Percentiles rank a stretch among this genome's conserved stretches.
phyloP scores from a whole-genome alignment of 2,113 vertebrate genomes.

The Accipiter cooperii region DNA sequence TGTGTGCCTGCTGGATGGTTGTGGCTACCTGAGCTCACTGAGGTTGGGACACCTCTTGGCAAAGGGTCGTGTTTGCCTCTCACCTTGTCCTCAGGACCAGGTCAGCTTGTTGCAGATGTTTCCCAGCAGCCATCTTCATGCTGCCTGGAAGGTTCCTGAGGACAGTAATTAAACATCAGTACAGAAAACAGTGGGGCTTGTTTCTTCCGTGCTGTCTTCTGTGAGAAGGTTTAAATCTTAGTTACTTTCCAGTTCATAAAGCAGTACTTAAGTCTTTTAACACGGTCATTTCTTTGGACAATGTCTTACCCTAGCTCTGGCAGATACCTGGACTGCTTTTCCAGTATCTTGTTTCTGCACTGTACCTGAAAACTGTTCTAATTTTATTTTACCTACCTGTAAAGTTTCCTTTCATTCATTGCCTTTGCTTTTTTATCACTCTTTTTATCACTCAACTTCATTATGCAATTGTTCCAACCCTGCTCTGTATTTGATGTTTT shows the following conservation, averaged over 20 bases:
- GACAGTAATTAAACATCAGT: neutral
- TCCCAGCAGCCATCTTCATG: neutral
- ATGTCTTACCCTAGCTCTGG: neutral
- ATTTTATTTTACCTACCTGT: neutral
- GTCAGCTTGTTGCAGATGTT: neutral
- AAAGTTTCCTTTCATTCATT: neutral
- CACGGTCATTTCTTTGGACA: neutral
- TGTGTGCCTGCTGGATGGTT: neutral
- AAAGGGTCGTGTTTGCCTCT: neutral
- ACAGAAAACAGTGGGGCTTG: neutral
- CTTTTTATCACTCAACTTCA: constrained; percentile 15
- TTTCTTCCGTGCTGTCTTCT: neutral
- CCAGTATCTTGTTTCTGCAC: neutral
- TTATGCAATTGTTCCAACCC: constrained; percentile 51
- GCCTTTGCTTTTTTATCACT: constrained; percentile 20
- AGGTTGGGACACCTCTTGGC: neutral
- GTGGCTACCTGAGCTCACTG: neutral
- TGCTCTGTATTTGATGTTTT: constrained; percentile 47
- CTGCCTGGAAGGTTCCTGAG: neutral
- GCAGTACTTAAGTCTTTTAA: neutral
- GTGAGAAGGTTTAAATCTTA: neutral
- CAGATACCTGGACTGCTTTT: neutral
- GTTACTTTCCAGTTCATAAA: neutral
- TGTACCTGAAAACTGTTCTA: neutral
- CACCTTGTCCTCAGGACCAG: neutral